phyloP scores from a whole-genome alignment of 1,140 invertebrate genomes.

The Maniola jurtina region DNA sequence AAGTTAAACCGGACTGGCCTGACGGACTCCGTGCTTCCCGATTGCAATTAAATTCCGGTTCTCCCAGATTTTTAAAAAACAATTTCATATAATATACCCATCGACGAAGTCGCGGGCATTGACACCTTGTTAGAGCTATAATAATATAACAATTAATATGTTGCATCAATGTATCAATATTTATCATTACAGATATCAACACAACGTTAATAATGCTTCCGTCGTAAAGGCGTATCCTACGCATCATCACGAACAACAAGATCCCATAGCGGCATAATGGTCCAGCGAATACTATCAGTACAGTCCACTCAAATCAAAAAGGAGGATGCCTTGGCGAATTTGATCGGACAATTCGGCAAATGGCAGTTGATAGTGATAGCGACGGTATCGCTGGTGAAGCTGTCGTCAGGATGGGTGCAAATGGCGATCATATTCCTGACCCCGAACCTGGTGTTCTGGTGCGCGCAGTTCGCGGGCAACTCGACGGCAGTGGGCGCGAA shows the following conservation, averaged over 20 bases:
- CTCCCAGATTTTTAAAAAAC: too few species aligned
- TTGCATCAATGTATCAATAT: slow-evolving; percentile 9
- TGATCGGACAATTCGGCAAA: slow-evolving; percentile 78
- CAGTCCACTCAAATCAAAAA: slow-evolving; percentile 33
- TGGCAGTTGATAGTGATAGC: slow-evolving; percentile 79
- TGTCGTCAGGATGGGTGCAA: slow-evolving; percentile 80
- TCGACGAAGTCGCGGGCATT: too few species aligned
- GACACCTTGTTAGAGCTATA: too few species aligned
- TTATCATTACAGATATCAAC: slow-evolving; percentile 11
- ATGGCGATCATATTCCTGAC: slow-evolving; percentile 76
- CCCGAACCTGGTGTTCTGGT: slow-evolving; percentile 46
- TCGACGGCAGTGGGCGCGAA: slow-evolving; percentile 37
- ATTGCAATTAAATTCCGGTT: too few species aligned
- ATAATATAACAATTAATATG: too few species aligned
- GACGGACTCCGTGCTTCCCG: too few species aligned
- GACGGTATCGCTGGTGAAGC: slow-evolving; percentile 76
- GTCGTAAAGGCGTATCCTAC: neutral
- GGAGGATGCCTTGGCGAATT: slow-evolving; percentile 53
- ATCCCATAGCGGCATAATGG: slow-evolving; percentile 31
- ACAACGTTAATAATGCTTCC: neutral
- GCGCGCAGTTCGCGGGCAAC: slow-evolving; percentile 42
- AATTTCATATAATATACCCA: too few species aligned
- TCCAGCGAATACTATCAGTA: slow-evolving; percentile 34
- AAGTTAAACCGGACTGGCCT: too few species aligned
- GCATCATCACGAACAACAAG: neutral